Evolutionary conservation across 64 coral and sea anemone genomes (phyloP), one percentile per base, ranked within the genome.

Genomic region (Hydrozoanthus tunicans): DNA sequence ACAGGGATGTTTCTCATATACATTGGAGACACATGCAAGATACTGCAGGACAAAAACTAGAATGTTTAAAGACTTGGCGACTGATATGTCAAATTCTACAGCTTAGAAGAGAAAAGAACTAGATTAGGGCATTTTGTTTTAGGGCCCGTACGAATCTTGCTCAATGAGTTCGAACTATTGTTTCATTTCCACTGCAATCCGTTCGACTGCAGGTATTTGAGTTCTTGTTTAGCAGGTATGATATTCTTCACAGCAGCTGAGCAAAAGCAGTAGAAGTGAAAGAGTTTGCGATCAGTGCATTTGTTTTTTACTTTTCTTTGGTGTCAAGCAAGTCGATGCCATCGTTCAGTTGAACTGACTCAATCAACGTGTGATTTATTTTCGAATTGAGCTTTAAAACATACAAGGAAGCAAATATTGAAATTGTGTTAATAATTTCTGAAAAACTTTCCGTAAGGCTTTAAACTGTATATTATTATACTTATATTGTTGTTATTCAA

Each of bases 121-220:
- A 43, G 68, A 71, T 71, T 71, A 23, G 8, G n/a, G 17, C 5
- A 15, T 71, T 71, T 26, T 8, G 68, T 9, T 71, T 71, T 14
- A 25, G n/a, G 6, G 68, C n/a, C 68, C 4, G 68, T 25, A 24
- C 26, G 26, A 24, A 17, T 6, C 26, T 71, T 14, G 68, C 68
- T 25, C 20, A 25, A 71, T 71, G 68, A 71, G 68, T 24, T 7
- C n/a, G 68, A 24, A 15, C 68, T 8, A 71, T 24, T 71, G 68
- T 71, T 71, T 71, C 32, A 43, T 43, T 25, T 71, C 6, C 68
- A 25, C 17, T 71, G 68, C n/a, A 71, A 71, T 71, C 68, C 68
- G 68, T 71, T 71, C 26, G 6, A 71, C 68, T 71, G 17, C 68
- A 71, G 68, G 68, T 71, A 71, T 25, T 71, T 71, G n/a, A 24